Percentiles rank a stretch among this genome's conserved stretches.
These are phyloP conservation scores for Tipula lateralis DNA, from an alignment of 2,888 invertebrate species.

Conservation along the genomic window DNA sequence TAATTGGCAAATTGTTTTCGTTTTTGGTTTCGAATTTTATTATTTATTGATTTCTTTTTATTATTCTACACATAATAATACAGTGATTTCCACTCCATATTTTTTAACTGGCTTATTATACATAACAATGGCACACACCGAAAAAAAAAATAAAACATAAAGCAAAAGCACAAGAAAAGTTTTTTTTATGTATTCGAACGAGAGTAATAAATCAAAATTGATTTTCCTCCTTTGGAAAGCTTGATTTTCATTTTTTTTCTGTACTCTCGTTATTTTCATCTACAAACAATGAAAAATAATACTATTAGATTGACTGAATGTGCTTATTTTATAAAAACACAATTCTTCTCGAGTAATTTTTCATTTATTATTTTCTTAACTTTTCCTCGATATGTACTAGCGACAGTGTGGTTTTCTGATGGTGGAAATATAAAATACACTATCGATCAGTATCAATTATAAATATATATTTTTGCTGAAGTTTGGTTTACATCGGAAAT, in stretches of 20 bases:
- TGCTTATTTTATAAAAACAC: background rate
- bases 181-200: background rate
- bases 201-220: conserved; percentile 19
- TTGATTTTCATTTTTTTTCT: background rate
- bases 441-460: conserved; percentile 24
- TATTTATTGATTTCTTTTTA: background rate
- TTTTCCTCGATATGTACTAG: background rate
- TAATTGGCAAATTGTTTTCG: background rate
- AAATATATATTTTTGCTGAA: background rate
- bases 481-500: background rate
- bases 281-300: background rate
- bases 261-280: background rate
- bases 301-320: conserved; percentile 11
- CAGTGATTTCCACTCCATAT: background rate
- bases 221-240: background rate
- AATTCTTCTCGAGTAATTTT: background rate
- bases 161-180: background rate
- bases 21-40: background rate
- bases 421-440: background rate
- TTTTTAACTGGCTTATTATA: background rate
- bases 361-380: background rate
- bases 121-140: background rate
- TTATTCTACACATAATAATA: background rate
- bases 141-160: background rate
- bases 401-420: background rate